A percentile compares a stretch with the other conserved stretches of the same genome.
These are phyloP conservation scores for Hydropsyche betteni DNA, from an alignment of 2,888 invertebrate genomes.

Conservation along the genomic window DNA sequence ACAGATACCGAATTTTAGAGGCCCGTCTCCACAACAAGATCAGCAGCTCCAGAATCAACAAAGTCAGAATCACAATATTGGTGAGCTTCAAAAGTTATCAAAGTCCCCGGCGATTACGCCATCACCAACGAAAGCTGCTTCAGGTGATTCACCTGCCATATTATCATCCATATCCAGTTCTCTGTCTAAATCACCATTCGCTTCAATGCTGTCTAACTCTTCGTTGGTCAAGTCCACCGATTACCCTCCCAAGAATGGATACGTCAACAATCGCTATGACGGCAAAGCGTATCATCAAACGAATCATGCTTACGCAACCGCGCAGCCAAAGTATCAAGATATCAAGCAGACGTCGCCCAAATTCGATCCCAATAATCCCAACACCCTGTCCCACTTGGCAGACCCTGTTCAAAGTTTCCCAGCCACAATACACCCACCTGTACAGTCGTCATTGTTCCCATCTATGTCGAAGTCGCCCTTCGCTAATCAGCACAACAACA, in stretches of 20 bases:
- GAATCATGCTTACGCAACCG: conserved; percentile 3
- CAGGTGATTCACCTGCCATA: not conserved
- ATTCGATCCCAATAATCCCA: not conserved
- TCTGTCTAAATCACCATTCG: conserved; percentile 27
- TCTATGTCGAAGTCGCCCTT: conserved; percentile 17
- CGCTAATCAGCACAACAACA: conserved; percentile 55
- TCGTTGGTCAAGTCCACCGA: conserved; percentile 26
- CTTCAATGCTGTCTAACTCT: conserved; percentile 22
- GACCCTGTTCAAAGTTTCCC: conserved; percentile 8
- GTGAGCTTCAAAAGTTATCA: conserved; percentile 2
- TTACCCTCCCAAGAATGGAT: conserved; percentile 14
- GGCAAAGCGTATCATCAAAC: too few species aligned
- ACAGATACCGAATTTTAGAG: not conserved
- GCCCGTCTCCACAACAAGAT: not conserved
- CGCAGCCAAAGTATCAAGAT: conserved; percentile 14
- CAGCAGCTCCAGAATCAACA: too few species aligned
- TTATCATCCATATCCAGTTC: conserved; percentile 20
- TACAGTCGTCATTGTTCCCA: conserved; percentile 4
- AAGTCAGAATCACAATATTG: not conserved
- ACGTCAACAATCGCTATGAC: conserved; percentile 9
- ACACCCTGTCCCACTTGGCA: conserved; percentile 27
- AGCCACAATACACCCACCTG: conserved; percentile 3
- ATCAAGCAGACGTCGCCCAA: not conserved
- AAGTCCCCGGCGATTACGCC: not conserved
- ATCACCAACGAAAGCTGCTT: not conserved